Evolutionary conservation across 2,113 vertebrate species (phyloP).

Genomic region (Pogonocichla stellata): DNA sequence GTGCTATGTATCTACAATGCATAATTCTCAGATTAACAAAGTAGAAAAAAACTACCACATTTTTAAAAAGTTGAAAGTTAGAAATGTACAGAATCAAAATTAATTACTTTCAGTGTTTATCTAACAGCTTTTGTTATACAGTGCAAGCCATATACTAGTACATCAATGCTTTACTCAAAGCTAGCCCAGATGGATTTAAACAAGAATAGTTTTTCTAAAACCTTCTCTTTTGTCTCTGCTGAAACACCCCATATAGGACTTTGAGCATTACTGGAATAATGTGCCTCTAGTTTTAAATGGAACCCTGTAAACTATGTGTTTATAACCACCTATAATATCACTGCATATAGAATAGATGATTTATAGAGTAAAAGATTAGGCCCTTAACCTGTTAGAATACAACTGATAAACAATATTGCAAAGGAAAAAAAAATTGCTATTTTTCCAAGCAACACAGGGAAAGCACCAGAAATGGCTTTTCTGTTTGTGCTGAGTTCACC

Average conservation of each 20-base stretch:
- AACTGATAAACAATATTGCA: background rate
- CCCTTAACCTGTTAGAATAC: background rate
- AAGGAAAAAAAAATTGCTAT: background rate
- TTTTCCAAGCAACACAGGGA: conserved; percentile 1
- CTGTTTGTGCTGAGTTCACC: background rate
- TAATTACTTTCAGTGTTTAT: background rate
- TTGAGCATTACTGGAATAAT: background rate
- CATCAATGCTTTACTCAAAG: background rate
- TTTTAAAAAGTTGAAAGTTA: background rate
- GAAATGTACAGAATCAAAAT: background rate
- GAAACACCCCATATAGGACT: conserved; percentile 14
- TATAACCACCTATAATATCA: background rate
- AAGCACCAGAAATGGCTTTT: background rate
- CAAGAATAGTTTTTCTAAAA: conserved; percentile 59
- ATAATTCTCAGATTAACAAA: background rate
- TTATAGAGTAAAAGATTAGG: background rate
- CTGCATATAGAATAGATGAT: background rate
- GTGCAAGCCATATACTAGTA: background rate
- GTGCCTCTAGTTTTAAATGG: background rate
- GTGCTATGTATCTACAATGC: background rate
- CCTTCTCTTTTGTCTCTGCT: conserved; percentile 50
- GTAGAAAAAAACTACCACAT: background rate
- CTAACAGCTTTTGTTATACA: background rate
- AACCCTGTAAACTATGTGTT: background rate
- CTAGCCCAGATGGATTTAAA: conserved; percentile 46